Evolutionary conservation across 2,888 invertebrate species (phyloP).

Genomic region (Dryobotodes eremita): DNA sequence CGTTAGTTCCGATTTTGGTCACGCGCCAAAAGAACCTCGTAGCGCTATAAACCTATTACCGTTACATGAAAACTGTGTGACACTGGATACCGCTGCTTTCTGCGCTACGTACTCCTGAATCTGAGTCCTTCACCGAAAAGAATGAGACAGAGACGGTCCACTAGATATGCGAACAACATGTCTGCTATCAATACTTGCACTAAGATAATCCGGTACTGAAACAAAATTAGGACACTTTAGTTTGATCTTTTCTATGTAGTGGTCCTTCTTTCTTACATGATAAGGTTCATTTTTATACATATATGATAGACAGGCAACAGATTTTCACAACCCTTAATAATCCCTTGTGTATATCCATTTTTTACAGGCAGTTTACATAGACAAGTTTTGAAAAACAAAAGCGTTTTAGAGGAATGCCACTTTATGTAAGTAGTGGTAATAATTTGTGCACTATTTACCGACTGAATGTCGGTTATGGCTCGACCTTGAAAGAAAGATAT

Average conservation of each 20-base stretch:
- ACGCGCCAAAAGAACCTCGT: not conserved
- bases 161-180: slow-evolving; percentile 95
- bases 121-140: slow-evolving; percentile 95
- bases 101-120: slow-evolving; percentile 70
- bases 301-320: no score
- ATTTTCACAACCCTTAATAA: no score
- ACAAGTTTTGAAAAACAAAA: no score
- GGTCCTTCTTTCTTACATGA: no score
- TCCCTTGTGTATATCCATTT: no score
- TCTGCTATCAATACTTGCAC: slow-evolving; percentile 96
- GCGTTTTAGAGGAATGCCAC: no score
- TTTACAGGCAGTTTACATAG: no score
- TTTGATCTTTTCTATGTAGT: not conserved
- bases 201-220: slow-evolving; percentile 97
- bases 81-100: slow-evolving; percentile 11
- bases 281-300: no score
- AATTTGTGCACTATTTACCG: no score
- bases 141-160: slow-evolving; percentile 96
- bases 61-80: slow-evolving; percentile 36
- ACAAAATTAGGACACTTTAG: slow-evolving; percentile 64
- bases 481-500: no score
- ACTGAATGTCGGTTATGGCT: not conserved
- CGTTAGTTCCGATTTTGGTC: not conserved
- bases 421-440: no score
- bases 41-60: slow-evolving; percentile 49